These are phyloP conservation scores for Torymus tubicola DNA, from an alignment of 2,888 invertebrate genomes.

Conservation along the genomic window DNA sequence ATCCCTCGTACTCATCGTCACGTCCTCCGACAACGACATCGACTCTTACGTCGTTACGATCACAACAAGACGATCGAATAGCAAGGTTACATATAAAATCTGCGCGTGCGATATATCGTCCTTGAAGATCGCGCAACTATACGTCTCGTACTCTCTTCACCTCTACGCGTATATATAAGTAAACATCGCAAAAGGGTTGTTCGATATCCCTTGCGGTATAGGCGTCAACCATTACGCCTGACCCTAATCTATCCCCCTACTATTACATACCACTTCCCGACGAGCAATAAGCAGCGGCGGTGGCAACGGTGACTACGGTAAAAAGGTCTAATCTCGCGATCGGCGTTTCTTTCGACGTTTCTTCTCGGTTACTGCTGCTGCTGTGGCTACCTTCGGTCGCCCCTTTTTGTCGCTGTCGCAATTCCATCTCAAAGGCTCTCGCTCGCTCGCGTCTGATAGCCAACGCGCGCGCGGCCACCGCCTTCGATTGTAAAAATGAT, in stretches of 20 bases:
- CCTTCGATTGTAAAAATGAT: slow-evolving; percentile 55
- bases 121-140: too few relatives aligned
- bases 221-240: neutral
- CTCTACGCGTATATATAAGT: too few relatives aligned
- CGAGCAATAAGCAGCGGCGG: neutral
- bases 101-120: too few relatives aligned
- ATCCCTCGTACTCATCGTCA: too few relatives aligned
- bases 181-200: too few relatives aligned
- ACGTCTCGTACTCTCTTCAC: too few relatives aligned
- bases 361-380: slow-evolving; percentile 22
- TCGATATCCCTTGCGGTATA: too few relatives aligned
- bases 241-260: slow-evolving; percentile 34
- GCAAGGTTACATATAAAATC: too few relatives aligned
- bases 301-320: neutral
- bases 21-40: too few relatives aligned
- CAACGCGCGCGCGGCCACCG: slow-evolving; percentile 28
- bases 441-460: slow-evolving; percentile 33
- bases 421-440: slow-evolving; percentile 23
- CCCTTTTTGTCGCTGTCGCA: slow-evolving; percentile 43
- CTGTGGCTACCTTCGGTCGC: neutral
- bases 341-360: slow-evolving; percentile 53
- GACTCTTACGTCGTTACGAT: too few relatives aligned
- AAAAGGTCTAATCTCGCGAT: slow-evolving; percentile 48
- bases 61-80: too few relatives aligned
- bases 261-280: too few relatives aligned